phyloP scores from a whole-genome alignment of 2,113 vertebrate genomes.

The Strix aluco region DNA sequence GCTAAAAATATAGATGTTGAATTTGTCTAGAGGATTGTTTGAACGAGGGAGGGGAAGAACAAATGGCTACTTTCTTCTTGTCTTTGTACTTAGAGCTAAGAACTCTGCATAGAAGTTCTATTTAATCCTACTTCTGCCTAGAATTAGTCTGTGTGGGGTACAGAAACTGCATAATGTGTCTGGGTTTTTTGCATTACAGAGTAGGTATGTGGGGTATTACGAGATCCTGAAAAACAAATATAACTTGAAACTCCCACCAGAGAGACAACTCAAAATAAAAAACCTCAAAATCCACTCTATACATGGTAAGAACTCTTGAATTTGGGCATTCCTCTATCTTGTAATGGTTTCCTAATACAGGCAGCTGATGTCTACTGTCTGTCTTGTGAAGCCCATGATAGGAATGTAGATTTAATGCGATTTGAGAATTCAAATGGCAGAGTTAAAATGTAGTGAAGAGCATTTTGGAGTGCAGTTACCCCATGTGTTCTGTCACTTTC shows the following conservation, averaged over 20 bases:
- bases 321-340: not conserved
- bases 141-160: not conserved
- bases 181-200: slow-evolving; percentile 79
- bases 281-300: slow-evolving; percentile 88
- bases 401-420: not conserved
- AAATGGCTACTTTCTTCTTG: not conserved
- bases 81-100: not conserved
- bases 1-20: not conserved
- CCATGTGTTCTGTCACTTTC: not conserved
- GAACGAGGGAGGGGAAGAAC: not conserved
- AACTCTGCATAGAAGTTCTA: not conserved
- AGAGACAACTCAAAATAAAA: slow-evolving; percentile 80
- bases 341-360: not conserved
- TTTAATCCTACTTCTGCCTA: not conserved
- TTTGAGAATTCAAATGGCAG: not conserved
- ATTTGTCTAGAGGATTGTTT: not conserved
- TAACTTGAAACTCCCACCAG: slow-evolving; percentile 82
- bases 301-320: slow-evolving; percentile 77
- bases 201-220: slow-evolving; percentile 93
- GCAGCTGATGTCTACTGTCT: not conserved
- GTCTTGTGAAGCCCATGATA: not conserved
- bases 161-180: slow-evolving; percentile 29
- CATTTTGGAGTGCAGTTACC: not conserved
- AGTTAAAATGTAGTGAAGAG: not conserved
- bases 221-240: slow-evolving; percentile 87